Evolutionary conservation across 2,888 invertebrate genomes (phyloP).

Genomic region (Apotomis capreana): DNA sequence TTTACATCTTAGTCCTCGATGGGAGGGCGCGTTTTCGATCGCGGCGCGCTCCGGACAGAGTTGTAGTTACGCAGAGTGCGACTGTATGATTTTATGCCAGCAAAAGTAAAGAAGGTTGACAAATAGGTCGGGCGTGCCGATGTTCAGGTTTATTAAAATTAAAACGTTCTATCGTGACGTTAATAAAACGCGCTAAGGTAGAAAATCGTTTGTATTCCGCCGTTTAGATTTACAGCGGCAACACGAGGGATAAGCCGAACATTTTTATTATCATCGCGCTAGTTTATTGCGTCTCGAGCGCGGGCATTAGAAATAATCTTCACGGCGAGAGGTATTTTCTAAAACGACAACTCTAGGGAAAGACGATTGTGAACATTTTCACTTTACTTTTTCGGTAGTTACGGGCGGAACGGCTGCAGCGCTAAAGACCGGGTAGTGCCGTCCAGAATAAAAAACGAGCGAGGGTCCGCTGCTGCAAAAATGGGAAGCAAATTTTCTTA

Average conservation of each 20-base stretch:
- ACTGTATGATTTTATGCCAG: slow-evolving; percentile 81
- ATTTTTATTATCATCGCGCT: slow-evolving; percentile 79
- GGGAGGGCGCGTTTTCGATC: slow-evolving; percentile 74
- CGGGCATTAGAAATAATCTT: slow-evolving; percentile 77
- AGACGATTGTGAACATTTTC: slow-evolving; percentile 53
- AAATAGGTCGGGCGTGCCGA: slow-evolving; percentile 82
- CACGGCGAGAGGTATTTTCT: slow-evolving; percentile 63
- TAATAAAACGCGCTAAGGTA: slow-evolving; percentile 75
- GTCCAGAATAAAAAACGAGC: slow-evolving; percentile 30
- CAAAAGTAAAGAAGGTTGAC: slow-evolving; percentile 83
- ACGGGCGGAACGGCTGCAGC: slow-evolving; percentile 24
- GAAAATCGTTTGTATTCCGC: slow-evolving; percentile 64
- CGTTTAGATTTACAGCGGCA: slow-evolving; percentile 72
- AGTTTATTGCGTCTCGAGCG: slow-evolving; percentile 77
- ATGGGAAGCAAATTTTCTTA: slow-evolving; percentile 60
- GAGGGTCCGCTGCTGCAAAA: slow-evolving; percentile 54
- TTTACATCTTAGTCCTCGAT: slow-evolving; percentile 77
- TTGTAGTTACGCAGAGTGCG: slow-evolving; percentile 71
- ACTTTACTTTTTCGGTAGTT: slow-evolving; percentile 46
- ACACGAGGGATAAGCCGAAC: slow-evolving; percentile 74
- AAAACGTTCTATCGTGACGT: slow-evolving; percentile 77
- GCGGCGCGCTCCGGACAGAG: slow-evolving; percentile 56
- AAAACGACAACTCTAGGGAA: slow-evolving; percentile 56
- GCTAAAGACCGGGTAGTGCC: slow-evolving; percentile 27
- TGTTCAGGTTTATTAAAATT: slow-evolving; percentile 83